Percentiles rank a stretch among this genome's conserved stretches.
Conservation (phyloP, 1,140 invertebrate species). For the Macrobrachium rosenbergii region DNA sequence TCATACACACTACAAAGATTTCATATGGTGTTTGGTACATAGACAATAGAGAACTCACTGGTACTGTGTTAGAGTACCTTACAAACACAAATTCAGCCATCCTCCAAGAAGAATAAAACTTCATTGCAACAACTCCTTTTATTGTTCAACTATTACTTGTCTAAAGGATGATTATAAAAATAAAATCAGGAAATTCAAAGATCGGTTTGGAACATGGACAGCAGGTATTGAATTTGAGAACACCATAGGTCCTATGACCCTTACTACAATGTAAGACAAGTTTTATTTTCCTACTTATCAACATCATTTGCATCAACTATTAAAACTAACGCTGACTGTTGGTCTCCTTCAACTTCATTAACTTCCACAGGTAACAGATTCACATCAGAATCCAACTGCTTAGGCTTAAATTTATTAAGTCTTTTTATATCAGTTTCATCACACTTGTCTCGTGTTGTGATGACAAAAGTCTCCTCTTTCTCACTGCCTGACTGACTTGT, state of each 20-base stretch:
- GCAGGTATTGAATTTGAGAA: too few relatives aligned
- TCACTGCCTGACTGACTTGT: constrained; percentile 46
- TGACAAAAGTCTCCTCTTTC: constrained; percentile 49
- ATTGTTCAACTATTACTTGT: too few relatives aligned
- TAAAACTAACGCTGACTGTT: constrained; percentile 41
- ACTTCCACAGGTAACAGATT: constrained; percentile 17
- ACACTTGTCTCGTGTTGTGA: constrained; percentile 43
- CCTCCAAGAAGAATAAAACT: too few relatives aligned
- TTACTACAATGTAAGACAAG: neutral
- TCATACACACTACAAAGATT: too few relatives aligned
- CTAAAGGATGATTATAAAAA: too few relatives aligned
- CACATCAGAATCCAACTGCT: neutral
- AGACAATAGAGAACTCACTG: too few relatives aligned
- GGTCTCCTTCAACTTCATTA: constrained; percentile 35
- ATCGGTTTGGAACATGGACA: neutral
- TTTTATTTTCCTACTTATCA: constrained; percentile 8
- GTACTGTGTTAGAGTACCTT: too few relatives aligned
- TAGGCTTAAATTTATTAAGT: neutral
- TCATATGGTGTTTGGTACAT: too few relatives aligned
- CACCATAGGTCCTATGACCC: neutral
- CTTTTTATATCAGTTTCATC: constrained; percentile 31
- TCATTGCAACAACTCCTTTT: too few relatives aligned
- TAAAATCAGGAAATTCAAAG: neutral
- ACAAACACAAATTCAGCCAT: too few relatives aligned
- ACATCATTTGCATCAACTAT: constrained; percentile 54